Base-by-base conservation (phyloP, 92 coral and sea anemone species). In the Isaurus tuberculatus region DNA sequence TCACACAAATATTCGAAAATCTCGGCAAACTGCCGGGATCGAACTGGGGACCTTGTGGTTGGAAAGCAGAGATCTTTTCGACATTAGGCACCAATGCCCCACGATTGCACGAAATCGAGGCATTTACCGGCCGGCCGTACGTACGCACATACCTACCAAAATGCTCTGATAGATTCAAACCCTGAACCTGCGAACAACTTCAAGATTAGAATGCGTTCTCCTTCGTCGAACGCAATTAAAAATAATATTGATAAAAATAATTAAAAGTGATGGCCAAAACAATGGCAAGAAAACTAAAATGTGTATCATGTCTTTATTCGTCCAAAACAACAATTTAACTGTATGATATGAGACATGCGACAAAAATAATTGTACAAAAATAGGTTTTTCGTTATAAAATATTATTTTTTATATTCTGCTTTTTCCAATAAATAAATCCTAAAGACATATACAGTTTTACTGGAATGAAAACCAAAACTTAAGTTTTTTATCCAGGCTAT, bases 321-420 rank as follows among this genome's bases (percentile, higher is more conserved):
- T 13, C 33, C 28, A 34, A 65, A 65, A 63, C 30, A 8, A 27
- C 10, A 4, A 30, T 26, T 15, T 27, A 63, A 9, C 10, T 25
- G 30, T 29, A 3, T 28, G 32, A 11, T 5, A 49, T 49, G 15
- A 14, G 15, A 33, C 15, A 10, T 31, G 28, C 23, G 1, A n/a
- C 57, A 70, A 19, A 44, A 37, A 31, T 42, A 19, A 20, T 49
- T 6, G 81, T 75, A 75, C 68, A 75, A 75, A 75, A 75, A 75
- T 75, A 75, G 17, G 19, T 7, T 48, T 33, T 33, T 55, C 28
- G 15, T 33, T 75, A 57, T 55, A 75, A 75, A 75, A 33, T 57
- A 57, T 64, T 57, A 28, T 28, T 32, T 32, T 15, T 75, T 58
- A 34, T 11, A 42, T 8, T 53, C 46, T 30, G 27, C 53, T 31